Conservation (phyloP, 2,797 vertebrate genomes). For the Melanotaenia maccullochi region DNA sequence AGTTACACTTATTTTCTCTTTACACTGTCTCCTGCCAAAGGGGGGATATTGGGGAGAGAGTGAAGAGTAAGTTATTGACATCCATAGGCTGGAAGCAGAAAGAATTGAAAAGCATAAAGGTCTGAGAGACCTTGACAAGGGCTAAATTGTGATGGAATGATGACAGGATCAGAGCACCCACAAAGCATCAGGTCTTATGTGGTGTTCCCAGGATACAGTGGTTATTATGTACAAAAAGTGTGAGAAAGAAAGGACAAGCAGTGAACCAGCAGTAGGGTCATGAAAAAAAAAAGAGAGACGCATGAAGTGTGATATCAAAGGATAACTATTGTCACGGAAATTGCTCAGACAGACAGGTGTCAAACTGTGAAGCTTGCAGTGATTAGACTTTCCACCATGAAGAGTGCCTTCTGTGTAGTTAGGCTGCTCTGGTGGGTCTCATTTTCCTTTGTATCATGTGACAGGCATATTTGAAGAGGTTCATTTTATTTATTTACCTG, state of each 20-base stretch:
- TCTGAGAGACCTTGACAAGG: neutral
- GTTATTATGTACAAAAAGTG: neutral
- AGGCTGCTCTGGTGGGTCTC: neutral
- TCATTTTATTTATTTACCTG: neutral
- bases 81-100: neutral
- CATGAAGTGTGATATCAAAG: neutral
- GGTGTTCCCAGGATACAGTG: neutral
- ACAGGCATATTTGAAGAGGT: neutral
- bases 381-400: neutral
- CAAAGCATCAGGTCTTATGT: neutral
- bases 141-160: conserved; percentile 1
- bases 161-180: neutral
- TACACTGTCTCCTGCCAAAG: neutral
- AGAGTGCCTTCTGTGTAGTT: neutral
- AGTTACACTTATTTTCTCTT: neutral
- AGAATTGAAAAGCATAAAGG: neutral
- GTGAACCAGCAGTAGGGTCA: neutral
- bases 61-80: neutral
- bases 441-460: neutral
- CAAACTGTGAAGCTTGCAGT: neutral
- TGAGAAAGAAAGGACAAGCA: neutral
- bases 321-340: neutral
- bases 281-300: neutral
- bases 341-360: neutral
- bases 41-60: neutral